Evolutionary conservation across 2,888 invertebrate species (phyloP).

Genomic region (Ischnura elegans): DNA sequence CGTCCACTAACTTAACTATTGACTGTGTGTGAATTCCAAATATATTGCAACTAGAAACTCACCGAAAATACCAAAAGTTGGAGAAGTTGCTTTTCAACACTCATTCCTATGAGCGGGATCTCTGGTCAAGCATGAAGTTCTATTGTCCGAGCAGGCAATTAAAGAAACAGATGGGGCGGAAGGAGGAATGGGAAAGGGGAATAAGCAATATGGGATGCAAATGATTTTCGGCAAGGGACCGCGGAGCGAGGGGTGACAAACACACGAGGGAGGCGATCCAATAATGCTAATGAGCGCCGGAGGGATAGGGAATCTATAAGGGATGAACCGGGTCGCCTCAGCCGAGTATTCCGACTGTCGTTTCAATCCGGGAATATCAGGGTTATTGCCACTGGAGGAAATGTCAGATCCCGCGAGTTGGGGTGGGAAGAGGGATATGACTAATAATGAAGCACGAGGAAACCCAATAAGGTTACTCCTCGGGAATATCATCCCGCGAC

Average conservation of each 20-base stretch:
- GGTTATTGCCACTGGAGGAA: background rate
- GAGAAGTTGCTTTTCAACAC: background rate
- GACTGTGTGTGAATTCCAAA: too few species aligned
- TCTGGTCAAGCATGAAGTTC: background rate
- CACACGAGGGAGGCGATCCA: background rate
- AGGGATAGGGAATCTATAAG: background rate
- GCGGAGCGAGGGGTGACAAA: background rate
- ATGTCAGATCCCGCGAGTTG: background rate
- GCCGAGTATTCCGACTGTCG: background rate
- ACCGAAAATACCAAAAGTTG: background rate
- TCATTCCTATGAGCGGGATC: background rate
- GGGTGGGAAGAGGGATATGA: background rate
- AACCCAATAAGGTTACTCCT: background rate
- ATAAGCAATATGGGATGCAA: background rate
- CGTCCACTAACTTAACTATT: too few species aligned
- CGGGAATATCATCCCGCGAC: background rate
- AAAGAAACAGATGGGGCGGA: background rate
- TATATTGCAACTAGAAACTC: too few species aligned
- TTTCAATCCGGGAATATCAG: background rate
- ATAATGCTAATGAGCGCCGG: conserved; percentile 7
- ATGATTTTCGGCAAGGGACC: background rate
- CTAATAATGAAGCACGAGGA: background rate
- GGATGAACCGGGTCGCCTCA: background rate
- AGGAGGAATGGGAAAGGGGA: background rate
- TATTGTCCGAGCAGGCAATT: background rate